phyloP scores from a whole-genome alignment of 2,797 vertebrate species.

The Acipenser ruthenus region DNA sequence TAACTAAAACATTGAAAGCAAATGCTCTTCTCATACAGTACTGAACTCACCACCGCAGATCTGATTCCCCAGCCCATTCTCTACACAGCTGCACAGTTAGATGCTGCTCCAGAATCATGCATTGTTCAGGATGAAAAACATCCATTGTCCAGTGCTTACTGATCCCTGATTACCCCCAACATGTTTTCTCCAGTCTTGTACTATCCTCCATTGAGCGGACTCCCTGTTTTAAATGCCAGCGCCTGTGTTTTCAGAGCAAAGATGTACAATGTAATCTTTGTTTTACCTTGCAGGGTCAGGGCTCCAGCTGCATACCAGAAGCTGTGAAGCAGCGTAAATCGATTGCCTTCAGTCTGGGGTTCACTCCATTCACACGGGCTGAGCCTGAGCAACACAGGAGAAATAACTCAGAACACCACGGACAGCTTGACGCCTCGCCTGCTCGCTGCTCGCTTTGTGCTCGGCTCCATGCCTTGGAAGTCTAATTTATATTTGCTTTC shows the following conservation, averaged over 20 bases:
- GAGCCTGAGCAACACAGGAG: slow-evolving; percentile 49
- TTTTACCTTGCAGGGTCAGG: slow-evolving; percentile 74
- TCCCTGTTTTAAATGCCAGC: too few species aligned
- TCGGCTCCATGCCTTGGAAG: not conserved
- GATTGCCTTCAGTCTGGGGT: slow-evolving; percentile 62
- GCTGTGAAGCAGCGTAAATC: slow-evolving; percentile 71
- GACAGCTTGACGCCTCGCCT: not conserved
- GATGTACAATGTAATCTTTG: too few species aligned
- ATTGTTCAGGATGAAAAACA: too few species aligned
- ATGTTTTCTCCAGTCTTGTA: not conserved
- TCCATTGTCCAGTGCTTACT: too few species aligned
- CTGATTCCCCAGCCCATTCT: too few species aligned
- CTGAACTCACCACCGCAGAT: too few species aligned
- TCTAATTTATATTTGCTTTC: slow-evolving; percentile 3
- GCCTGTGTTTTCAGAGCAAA: too few species aligned
- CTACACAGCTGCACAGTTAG: too few species aligned
- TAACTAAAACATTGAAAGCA: too few species aligned
- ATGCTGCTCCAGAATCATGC: too few species aligned
- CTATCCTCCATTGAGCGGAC: not conserved
- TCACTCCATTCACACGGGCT: slow-evolving; percentile 80
- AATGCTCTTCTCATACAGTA: too few species aligned
- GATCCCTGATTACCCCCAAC: not conserved
- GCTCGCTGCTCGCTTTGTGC: too few species aligned
- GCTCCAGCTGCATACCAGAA: slow-evolving; percentile 79
- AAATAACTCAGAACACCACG: slow-evolving; percentile 12